Evolutionary conservation across 2,797 vertebrate species (phyloP).

Genomic region (Hippopotamyrus pictus): DNA sequence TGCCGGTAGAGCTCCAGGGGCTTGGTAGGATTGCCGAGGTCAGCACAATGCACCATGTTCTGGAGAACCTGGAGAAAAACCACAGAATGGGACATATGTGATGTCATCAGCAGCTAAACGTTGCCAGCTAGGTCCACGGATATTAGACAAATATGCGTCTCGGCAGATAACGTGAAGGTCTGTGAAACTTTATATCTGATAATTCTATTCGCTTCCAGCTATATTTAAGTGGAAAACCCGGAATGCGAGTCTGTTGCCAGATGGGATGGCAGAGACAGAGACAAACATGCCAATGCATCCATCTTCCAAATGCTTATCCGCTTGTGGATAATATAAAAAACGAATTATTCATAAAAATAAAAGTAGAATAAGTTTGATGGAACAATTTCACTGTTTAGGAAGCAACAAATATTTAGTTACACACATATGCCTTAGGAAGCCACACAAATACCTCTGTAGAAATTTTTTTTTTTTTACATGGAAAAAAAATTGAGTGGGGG

Average conservation of each 20-base stretch:
- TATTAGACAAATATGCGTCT: background rate
- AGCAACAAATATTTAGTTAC: background rate
- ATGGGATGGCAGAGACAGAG: background rate
- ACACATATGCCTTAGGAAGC: background rate
- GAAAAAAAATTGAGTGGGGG: background rate
- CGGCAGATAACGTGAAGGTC: background rate
- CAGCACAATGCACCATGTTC: conserved; percentile 88
- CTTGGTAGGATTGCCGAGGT: conserved; percentile 89
- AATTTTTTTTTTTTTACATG: background rate
- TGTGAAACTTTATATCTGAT: background rate
- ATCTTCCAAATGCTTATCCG: background rate
- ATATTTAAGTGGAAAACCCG: background rate
- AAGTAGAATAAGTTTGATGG: background rate
- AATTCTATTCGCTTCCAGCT: background rate
- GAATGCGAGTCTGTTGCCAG: background rate
- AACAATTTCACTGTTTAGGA: background rate
- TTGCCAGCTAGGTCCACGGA: background rate
- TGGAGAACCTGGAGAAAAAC: conserved; percentile 72
- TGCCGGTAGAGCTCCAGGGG: conserved; percentile 79
- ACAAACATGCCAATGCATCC: background rate
- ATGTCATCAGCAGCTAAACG: background rate
- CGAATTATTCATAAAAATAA: background rate
- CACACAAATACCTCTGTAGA: background rate
- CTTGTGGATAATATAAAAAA: background rate
- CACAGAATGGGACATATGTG: background rate